Conservation (phyloP, 1,140 invertebrate genomes). For the Drosophila nikananu region DNA sequence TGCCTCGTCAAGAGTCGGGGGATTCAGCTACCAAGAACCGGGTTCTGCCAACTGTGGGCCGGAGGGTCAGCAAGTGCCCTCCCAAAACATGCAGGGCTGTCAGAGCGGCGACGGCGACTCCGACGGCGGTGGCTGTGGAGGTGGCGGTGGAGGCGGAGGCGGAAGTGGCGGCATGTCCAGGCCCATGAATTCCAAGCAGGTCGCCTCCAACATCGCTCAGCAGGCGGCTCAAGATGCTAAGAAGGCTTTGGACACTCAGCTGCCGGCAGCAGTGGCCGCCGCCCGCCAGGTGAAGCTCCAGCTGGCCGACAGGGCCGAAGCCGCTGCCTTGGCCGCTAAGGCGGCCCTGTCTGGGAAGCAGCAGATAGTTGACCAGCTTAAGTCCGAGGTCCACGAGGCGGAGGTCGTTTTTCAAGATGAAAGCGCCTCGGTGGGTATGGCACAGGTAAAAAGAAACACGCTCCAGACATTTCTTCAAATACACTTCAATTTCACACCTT, state of each 20-base stretch:
- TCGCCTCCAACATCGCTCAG: slow-evolving; percentile 87
- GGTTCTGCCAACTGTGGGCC: background rate
- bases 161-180: background rate
- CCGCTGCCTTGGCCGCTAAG: slow-evolving; percentile 88
- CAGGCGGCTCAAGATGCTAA: slow-evolving; percentile 89
- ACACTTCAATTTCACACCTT: background rate
- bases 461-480: background rate
- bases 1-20: background rate
- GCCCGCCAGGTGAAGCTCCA: slow-evolving; percentile 89
- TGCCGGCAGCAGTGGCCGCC: slow-evolving; percentile 88
- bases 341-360: slow-evolving; percentile 88
- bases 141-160: background rate
- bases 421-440: slow-evolving; percentile 86
- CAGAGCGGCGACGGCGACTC: background rate
- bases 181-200: slow-evolving; percentile 56
- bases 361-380: slow-evolving; percentile 87
- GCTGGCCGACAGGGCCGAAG: slow-evolving; percentile 88
- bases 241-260: slow-evolving; percentile 88
- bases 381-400: slow-evolving; percentile 87
- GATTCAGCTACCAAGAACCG: background rate
- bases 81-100: background rate
- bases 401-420: slow-evolving; percentile 88
- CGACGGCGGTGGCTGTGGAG: background rate
- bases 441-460: slow-evolving; percentile 40
- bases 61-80: background rate